These are phyloP conservation scores for Anthopleura sola DNA, from an alignment of 64 coral and sea anemone genomes.

Conservation along the genomic window DNA sequence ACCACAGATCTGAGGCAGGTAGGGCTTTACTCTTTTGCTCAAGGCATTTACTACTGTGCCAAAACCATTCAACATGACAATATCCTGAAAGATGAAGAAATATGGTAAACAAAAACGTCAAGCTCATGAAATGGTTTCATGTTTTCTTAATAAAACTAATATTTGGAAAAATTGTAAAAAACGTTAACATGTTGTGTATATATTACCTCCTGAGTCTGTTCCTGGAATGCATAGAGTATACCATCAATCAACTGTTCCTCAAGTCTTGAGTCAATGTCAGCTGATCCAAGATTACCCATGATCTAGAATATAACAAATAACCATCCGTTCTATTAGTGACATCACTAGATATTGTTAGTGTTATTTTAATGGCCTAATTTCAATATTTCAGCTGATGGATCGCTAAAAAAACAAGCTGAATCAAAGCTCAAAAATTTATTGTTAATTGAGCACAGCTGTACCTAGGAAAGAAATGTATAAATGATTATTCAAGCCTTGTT, in stretches of 20 bases:
- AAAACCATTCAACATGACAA: constrained; percentile 99
- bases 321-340: not conserved
- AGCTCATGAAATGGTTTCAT: not conserved
- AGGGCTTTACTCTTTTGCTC: constrained; percentile 93
- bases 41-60: constrained; percentile 98
- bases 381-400: not conserved
- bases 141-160: not conserved
- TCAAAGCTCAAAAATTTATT: too few species aligned
- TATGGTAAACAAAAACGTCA: not conserved
- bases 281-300: constrained; percentile 95
- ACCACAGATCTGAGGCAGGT: constrained; percentile 99
- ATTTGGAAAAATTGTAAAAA: too few species aligned
- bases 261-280: constrained; percentile 96
- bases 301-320: constrained; percentile 49
- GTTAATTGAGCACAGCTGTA: too few species aligned
- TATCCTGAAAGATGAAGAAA: constrained; percentile 45
- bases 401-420: not conserved
- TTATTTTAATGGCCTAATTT: too few species aligned
- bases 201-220: constrained; percentile 96
- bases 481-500: too few species aligned
- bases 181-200: not conserved
- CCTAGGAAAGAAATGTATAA: too few species aligned
- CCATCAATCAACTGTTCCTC: constrained; percentile 99
- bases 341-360: not conserved
- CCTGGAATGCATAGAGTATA: constrained; percentile 97